Conservation (phyloP, 1,140 invertebrate genomes). For the Drosophila paulistorum region DNA sequence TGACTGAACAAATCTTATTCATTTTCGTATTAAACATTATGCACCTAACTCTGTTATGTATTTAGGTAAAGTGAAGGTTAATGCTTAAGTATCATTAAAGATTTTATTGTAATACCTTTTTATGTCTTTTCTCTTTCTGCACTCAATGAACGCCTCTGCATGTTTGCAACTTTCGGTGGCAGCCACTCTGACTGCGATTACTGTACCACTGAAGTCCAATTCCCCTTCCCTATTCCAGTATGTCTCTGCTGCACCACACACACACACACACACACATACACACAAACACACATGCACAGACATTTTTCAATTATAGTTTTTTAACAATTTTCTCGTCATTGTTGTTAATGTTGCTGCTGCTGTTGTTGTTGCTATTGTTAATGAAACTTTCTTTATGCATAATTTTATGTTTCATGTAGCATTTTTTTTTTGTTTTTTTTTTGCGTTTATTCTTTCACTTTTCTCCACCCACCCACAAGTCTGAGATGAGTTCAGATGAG, state of each 20-base stretch:
- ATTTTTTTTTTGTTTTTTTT: conserved; percentile 2
- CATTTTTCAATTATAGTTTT: conserved; percentile 73
- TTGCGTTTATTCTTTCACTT: conserved; percentile 63
- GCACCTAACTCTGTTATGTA: too few species aligned
- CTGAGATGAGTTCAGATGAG: conserved; percentile 25
- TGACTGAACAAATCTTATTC: too few species aligned
- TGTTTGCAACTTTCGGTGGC: conserved; percentile 9
- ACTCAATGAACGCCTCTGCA: conserved; percentile 4
- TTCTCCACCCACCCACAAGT: conserved; percentile 43
- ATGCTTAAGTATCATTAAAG: background rate
- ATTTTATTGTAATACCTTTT: conserved; percentile 10
- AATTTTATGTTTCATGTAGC: conserved; percentile 30
- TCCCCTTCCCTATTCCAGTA: too few species aligned
- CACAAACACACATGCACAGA: conserved; percentile 31
- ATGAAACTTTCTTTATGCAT: conserved; percentile 72
- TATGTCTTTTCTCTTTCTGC: conserved; percentile 18
- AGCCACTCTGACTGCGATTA: background rate
- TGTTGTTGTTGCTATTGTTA: conserved; percentile 50
- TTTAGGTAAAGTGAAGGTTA: background rate
- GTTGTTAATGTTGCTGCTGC: conserved; percentile 52
- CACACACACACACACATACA: too few species aligned
- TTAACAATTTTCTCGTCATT: conserved; percentile 77
- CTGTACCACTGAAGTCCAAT: conserved; percentile 6
- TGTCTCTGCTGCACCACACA: conserved; percentile 11
- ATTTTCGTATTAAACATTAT: too few species aligned